Percentiles rank a stretch among this genome's conserved stretches.
phyloP scores from a whole-genome alignment of 2,797 vertebrate genomes.

The Austrolebias charrua region DNA sequence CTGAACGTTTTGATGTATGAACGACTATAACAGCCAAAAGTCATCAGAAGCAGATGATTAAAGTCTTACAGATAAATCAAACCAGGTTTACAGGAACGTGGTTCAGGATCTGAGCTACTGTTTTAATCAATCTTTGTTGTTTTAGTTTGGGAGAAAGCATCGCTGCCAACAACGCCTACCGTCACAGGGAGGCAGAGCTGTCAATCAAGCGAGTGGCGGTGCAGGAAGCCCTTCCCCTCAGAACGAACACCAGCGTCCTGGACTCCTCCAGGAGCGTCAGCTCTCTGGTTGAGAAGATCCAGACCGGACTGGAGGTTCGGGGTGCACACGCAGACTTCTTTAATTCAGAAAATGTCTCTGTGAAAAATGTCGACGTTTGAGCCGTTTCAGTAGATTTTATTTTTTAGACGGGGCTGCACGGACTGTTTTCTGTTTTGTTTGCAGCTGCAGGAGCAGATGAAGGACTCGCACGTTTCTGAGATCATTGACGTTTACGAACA shows the following conservation, averaged over 20 bases:
- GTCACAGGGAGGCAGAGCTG: constrained; percentile 81
- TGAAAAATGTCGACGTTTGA: too few species aligned
- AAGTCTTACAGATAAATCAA: too few species aligned
- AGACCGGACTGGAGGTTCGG: constrained; percentile 84
- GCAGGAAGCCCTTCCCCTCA: constrained; percentile 66
- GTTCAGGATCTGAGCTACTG: not conserved
- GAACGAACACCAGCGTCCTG: constrained; percentile 38
- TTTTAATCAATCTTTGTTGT: not conserved
- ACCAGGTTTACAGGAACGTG: too few species aligned
- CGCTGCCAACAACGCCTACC: constrained; percentile 91
- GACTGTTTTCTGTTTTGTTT: not conserved
- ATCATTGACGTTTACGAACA: constrained; percentile 95
- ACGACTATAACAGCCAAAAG: too few species aligned
- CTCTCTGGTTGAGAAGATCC: constrained; percentile 87
- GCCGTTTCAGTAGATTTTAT: too few species aligned
- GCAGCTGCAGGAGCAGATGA: constrained; percentile 86
- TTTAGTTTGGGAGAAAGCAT: constrained; percentile 92
- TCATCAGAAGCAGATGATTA: not conserved
- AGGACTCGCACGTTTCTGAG: constrained; percentile 87
- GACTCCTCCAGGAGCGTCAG: constrained; percentile 73
- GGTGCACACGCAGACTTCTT: not conserved
- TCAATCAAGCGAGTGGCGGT: constrained; percentile 76
- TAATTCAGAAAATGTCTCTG: too few species aligned
- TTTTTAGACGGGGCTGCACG: not conserved
- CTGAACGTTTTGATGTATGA: too few species aligned